Percentiles rank a stretch among this genome's conserved stretches.
Conservation (phyloP, 2,113 vertebrate genomes). For the Strigops habroptila region DNA sequence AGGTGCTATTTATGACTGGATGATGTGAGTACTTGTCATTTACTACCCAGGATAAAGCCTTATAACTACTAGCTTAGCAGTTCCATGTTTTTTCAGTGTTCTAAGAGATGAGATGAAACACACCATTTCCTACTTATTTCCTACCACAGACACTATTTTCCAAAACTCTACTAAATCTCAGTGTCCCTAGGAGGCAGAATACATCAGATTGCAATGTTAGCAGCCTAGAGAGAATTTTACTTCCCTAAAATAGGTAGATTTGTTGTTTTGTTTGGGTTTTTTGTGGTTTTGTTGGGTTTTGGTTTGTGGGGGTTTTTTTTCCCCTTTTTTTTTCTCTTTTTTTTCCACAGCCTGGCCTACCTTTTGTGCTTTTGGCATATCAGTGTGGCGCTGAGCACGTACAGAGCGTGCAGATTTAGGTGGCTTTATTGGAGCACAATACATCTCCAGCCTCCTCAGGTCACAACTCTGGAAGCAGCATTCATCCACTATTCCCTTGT, state of each 20-base stretch:
- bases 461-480: slow-evolving; percentile 99
- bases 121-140: not conserved
- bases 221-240: not conserved
- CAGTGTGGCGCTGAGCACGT: slow-evolving; percentile 93
- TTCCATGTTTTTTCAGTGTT: not conserved
- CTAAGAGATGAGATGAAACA: not conserved
- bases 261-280: not conserved
- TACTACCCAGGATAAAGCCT: not conserved
- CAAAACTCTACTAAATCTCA: not conserved
- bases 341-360: slow-evolving; percentile 58
- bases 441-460: slow-evolving; percentile 95
- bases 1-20: not conserved
- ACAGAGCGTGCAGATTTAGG: slow-evolving; percentile 88
- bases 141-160: not conserved
- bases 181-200: not conserved
- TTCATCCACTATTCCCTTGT: slow-evolving; percentile 95
- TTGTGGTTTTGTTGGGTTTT: not conserved
- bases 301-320: not conserved
- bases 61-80: not conserved
- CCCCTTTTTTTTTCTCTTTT: not conserved
- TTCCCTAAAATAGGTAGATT: not conserved
- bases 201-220: not conserved
- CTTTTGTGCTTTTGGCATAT: slow-evolving; percentile 90
- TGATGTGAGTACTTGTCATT: not conserved
- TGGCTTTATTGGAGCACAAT: slow-evolving; percentile 92